phyloP scores from a whole-genome alignment of 2,888 invertebrate species.

The Osmoderma eremita region DNA sequence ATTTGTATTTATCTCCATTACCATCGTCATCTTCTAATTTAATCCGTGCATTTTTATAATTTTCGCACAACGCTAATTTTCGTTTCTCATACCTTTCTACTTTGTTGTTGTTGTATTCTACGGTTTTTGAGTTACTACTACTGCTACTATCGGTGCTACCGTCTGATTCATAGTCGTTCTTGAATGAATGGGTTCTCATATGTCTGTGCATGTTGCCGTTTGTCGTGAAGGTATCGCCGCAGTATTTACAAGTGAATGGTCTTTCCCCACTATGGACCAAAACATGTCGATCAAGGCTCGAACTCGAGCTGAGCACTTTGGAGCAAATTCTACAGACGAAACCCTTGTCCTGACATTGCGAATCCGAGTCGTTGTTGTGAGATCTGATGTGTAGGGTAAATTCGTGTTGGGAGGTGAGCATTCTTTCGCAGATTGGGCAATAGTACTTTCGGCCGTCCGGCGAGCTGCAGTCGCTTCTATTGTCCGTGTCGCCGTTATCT shows the following conservation, averaged over 20 bases:
- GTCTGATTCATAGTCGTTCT: slow-evolving; percentile 70
- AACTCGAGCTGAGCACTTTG: slow-evolving; percentile 80
- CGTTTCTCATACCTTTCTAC: slow-evolving; percentile 59
- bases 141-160: slow-evolving; percentile 66
- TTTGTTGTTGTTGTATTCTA: slow-evolving; percentile 62
- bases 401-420: slow-evolving; percentile 72
- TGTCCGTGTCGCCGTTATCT: slow-evolving; percentile 66
- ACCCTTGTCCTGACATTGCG: slow-evolving; percentile 62
- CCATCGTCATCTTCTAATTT: slow-evolving; percentile 44
- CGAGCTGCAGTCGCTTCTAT: slow-evolving; percentile 68
- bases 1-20: slow-evolving; percentile 60
- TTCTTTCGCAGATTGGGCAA: slow-evolving; percentile 74
- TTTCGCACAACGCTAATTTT: slow-evolving; percentile 58
- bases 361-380: slow-evolving; percentile 66
- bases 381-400: slow-evolving; percentile 76
- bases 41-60: slow-evolving; percentile 49
- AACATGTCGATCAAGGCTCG: slow-evolving; percentile 82
- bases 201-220: slow-evolving; percentile 89
- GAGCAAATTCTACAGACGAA: slow-evolving; percentile 74
- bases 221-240: slow-evolving; percentile 83
- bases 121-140: slow-evolving; percentile 58
- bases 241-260: slow-evolving; percentile 81
- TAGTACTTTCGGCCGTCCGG: slow-evolving; percentile 61
- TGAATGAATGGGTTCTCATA: slow-evolving; percentile 75
- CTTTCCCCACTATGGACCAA: slow-evolving; percentile 83